phyloP scores from a whole-genome alignment of 2,113 vertebrate genomes.

The Otus sunia region DNA sequence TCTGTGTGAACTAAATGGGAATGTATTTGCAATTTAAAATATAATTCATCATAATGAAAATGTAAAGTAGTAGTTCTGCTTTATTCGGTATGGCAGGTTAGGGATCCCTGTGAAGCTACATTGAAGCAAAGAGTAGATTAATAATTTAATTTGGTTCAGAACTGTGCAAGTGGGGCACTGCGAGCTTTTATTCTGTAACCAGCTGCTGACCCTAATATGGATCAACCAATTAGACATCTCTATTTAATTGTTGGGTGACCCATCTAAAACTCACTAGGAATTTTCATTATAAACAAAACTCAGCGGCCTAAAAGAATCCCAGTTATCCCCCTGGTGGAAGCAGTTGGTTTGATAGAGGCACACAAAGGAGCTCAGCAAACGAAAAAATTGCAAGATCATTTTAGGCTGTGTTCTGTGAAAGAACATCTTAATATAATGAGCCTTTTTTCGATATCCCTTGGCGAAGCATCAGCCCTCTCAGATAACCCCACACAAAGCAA shows the following conservation, averaged over 20 bases:
- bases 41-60: constrained; percentile 97
- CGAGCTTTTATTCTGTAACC: constrained; percentile 81
- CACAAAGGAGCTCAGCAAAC: constrained; percentile 73
- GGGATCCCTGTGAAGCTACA: constrained; percentile 93
- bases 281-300: constrained; percentile 78
- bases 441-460: constrained; percentile 73
- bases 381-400: constrained; percentile 73
- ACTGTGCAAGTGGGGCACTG: constrained; percentile 75
- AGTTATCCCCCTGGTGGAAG: constrained; percentile 70
- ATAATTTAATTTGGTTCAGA: constrained; percentile 97
- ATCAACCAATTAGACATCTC: constrained; percentile 93
- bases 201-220: constrained; percentile 93
- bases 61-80: constrained; percentile 96
- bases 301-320: constrained; percentile 61
- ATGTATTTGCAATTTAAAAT: constrained; percentile 97
- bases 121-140: constrained; percentile 93
- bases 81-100: constrained; percentile 97
- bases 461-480: constrained; percentile 73
- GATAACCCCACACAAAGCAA: constrained; percentile 83
- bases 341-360: constrained; percentile 68
- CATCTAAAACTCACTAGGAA: constrained; percentile 78
- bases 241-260: constrained; percentile 89
- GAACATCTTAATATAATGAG: constrained; percentile 81
- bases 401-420: constrained; percentile 75
- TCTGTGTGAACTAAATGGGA: constrained; percentile 64